Base-by-base conservation (phyloP, 2,797 vertebrate genomes). In the Platyrinchus mystaceus region DNA sequence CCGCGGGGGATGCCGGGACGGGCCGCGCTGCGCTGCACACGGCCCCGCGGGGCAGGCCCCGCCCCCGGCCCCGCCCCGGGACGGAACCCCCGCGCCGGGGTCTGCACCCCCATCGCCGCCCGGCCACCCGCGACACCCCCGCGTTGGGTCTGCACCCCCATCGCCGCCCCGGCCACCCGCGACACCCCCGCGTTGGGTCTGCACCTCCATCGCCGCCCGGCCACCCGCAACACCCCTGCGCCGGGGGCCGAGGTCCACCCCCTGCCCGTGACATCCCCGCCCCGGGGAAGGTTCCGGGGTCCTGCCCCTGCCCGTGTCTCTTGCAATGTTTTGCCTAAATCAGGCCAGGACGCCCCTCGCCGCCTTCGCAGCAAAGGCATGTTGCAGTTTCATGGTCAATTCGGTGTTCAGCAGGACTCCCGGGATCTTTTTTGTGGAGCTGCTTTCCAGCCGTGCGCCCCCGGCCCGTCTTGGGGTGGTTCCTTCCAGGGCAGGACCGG, bases 361-460 rank as follows among this genome's bases (percentile, higher is more conserved):
- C 20, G 12, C 34, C 27, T 23, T 28, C 7, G n/a, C 21, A 34
- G n/a, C 32, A n/a, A 67, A 15, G 59, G 32, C 30, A 10, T 7
- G 1, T 13, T 30, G 21, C 7, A 44, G 37, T 18, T 36, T 77
- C 58, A 4, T 2, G 23, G 22, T 30, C 50, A n/a, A 0, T 5
- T n/a, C 44, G 3, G 17, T 27, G 67, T 10, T 17, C 36, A 23
- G 14, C 41, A 17, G 16, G 32, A 49, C 10, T 32, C 19, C 2
- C 5, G 9, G 21, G 37, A 32, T 46, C 26, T 27, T 59, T 67
- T 32, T 20, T 66, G 50, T 8, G 9, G 56, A 55, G 73, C 39
- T 32, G 32, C 44, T 69, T 34, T n/a, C 47, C 58, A n/a, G 12
- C 43, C 7, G 21, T 32, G 34, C 22, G 30, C 26, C 41, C 36